Evolutionary conservation across 2,797 vertebrate species (phyloP).

Genomic region (Pseudotriccus pelzelni): DNA sequence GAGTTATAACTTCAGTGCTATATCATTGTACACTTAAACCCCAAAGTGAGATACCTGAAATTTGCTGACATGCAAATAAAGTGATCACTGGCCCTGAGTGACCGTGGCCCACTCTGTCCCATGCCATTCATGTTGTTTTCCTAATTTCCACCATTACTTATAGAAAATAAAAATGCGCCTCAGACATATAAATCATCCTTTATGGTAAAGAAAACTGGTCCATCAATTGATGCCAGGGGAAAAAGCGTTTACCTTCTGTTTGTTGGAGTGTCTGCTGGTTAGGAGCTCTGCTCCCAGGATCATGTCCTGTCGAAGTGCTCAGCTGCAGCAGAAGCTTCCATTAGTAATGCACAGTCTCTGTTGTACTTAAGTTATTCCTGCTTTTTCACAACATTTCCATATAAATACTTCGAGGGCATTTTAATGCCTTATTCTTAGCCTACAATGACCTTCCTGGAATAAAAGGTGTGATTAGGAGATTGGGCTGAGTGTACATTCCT

Average conservation of each 20-base stretch:
- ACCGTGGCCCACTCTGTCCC: rapidly evolving
- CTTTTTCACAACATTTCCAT: not conserved
- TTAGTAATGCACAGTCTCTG: not conserved
- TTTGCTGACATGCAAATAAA: not conserved
- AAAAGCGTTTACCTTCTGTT: not conserved
- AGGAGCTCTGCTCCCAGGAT: not conserved
- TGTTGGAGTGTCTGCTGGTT: not conserved
- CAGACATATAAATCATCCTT: not conserved
- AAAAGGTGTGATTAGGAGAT: not conserved
- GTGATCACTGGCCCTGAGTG: not conserved
- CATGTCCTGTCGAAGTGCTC: not conserved
- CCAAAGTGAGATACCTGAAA: not conserved
- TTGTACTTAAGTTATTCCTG: not conserved
- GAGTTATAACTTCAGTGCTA: not conserved
- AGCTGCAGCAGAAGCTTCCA: not conserved
- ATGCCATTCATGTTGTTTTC: not conserved
- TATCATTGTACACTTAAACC: not conserved
- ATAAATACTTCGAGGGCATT: not conserved
- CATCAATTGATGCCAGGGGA: not conserved
- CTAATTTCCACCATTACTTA: not conserved
- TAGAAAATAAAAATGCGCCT: not conserved
- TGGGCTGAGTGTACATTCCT: not conserved
- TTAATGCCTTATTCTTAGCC: not conserved
- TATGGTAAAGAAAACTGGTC: not conserved
- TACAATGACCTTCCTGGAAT: not conserved